Evolutionary conservation across 2,888 invertebrate genomes (phyloP).

Genomic region (Hartigia nigra): DNA sequence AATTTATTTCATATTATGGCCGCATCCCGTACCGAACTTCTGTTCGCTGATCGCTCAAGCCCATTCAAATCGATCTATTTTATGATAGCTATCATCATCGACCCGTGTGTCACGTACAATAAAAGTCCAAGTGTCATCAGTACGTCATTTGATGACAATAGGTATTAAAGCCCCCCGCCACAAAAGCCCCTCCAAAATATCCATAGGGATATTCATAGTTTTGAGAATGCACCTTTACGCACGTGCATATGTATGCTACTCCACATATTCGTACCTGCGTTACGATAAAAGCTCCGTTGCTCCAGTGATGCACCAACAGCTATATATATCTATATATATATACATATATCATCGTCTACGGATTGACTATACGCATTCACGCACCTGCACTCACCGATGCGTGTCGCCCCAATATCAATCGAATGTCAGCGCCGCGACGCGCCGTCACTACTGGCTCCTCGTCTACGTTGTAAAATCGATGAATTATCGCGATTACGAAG

Average conservation of each 20-base stretch:
- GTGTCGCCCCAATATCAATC: constrained; percentile 45
- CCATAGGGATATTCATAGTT: background rate
- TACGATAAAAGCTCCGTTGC: background rate
- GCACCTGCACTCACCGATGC: constrained; percentile 46
- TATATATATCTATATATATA: background rate
- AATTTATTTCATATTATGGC: constrained; percentile 34
- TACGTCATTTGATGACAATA: constrained; percentile 7
- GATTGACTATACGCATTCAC: background rate
- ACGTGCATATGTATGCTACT: background rate
- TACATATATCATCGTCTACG: background rate
- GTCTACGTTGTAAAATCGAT: constrained; percentile 42
- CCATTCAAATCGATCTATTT: constrained; percentile 4
- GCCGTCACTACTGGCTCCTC: background rate
- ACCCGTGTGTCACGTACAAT: background rate
- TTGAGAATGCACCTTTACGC: background rate
- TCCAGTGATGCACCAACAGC: background rate
- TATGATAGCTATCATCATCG: background rate
- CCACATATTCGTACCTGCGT: background rate
- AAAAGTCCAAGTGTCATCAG: constrained; percentile 8
- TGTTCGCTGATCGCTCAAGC: constrained; percentile 14
- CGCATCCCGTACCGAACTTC: constrained; percentile 28
- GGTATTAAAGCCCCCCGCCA: background rate
- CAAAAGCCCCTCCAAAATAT: background rate
- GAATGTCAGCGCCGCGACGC: constrained; percentile 4
- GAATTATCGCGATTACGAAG: constrained; percentile 38